Conservation (phyloP, 2,888 invertebrate genomes). For the Pogonocherus hispidulus region DNA sequence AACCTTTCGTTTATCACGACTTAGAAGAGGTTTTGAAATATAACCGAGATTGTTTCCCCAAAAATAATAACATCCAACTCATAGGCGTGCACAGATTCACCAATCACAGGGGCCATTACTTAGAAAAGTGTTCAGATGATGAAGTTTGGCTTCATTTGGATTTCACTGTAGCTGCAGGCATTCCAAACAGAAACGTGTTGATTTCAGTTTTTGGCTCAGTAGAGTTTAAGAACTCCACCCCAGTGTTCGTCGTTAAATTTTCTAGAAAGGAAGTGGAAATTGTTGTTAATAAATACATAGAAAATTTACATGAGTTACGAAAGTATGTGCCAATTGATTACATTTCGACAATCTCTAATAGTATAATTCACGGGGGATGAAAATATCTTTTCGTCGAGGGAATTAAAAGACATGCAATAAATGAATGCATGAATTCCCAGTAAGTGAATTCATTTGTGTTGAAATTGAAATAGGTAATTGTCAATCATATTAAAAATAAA, state of each 20-base stretch:
- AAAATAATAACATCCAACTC: slow-evolving; percentile 33
- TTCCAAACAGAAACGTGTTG: slow-evolving; percentile 22
- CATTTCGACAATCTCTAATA: slow-evolving; percentile 8
- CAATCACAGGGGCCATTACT: slow-evolving; percentile 19
- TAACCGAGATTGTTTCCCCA: slow-evolving; percentile 18
- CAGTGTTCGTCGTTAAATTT: slow-evolving; percentile 34
- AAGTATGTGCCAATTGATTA: slow-evolving; percentile 33
- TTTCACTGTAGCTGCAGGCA: slow-evolving; percentile 21
- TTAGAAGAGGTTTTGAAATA: slow-evolving; percentile 33
- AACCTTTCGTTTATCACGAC: slow-evolving; percentile 36
- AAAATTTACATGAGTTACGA: slow-evolving; percentile 30
- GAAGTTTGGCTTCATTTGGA: slow-evolving; percentile 24
- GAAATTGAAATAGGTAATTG: too few species aligned
- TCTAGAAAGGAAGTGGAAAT: slow-evolving; percentile 33
- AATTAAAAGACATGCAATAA: too few species aligned
- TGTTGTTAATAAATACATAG: slow-evolving; percentile 29
- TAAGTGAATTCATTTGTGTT: too few species aligned
- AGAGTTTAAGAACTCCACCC: slow-evolving; percentile 10
- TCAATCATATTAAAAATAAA: too few species aligned
- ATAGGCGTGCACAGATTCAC: slow-evolving; percentile 30
- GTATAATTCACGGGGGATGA: neutral
- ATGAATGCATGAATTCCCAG: too few species aligned
- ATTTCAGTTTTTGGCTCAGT: slow-evolving; percentile 39
- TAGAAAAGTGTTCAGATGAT: neutral
- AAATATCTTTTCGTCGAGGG: too few species aligned